A percentile compares a stretch with the other conserved stretches of the same genome.
Evolutionary conservation across 2,797 vertebrate genomes (phyloP).

Genomic region (Sciaenops ocellatus): DNA sequence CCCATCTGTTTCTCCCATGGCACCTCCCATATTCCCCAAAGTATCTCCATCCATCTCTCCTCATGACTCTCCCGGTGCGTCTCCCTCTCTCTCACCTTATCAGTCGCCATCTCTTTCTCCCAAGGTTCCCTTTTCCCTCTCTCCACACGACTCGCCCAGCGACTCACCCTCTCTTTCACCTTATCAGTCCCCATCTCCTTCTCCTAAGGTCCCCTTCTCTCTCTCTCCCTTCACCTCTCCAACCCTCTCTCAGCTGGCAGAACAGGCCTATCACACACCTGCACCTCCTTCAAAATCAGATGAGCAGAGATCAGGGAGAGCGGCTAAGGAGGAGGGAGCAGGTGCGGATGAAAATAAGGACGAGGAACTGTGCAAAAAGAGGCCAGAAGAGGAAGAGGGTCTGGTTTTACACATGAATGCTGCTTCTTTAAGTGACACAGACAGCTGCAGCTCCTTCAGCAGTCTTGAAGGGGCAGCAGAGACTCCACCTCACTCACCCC

Average conservation of each 20-base stretch:
- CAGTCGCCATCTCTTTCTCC: slow-evolving; percentile 69
- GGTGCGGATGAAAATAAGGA: neutral
- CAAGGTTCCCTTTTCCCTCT: slow-evolving; percentile 47
- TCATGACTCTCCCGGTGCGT: slow-evolving; percentile 47
- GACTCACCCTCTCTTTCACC: slow-evolving; percentile 53
- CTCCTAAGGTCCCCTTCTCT: slow-evolving; percentile 55
- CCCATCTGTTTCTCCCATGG: slow-evolving; percentile 33
- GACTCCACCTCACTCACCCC: slow-evolving; percentile 45
- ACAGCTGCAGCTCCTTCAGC: slow-evolving; percentile 85
- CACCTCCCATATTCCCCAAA: slow-evolving; percentile 60
- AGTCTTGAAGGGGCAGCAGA: slow-evolving; percentile 81
- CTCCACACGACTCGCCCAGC: slow-evolving; percentile 42
- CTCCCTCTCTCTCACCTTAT: slow-evolving; percentile 65
- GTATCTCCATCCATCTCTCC: slow-evolving; percentile 22
- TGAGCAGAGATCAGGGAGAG: slow-evolving; percentile 11
- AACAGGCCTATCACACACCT: slow-evolving; percentile 74
- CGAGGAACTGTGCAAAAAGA: slow-evolving; percentile 22
- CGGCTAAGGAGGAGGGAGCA: slow-evolving; percentile 21
- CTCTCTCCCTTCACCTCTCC: slow-evolving; percentile 65
- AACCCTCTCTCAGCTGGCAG: slow-evolving; percentile 65
- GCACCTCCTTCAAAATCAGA: slow-evolving; percentile 45
- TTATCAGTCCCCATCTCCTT: slow-evolving; percentile 56
- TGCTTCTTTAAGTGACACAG: slow-evolving; percentile 81
- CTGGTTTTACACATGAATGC: slow-evolving; percentile 73
- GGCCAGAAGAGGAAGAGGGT: slow-evolving; percentile 47